Evolutionary conservation across 1,140 invertebrate species (phyloP), one percentile per base, ranked within the genome.

Genomic region (Drosophila rufa): DNA sequence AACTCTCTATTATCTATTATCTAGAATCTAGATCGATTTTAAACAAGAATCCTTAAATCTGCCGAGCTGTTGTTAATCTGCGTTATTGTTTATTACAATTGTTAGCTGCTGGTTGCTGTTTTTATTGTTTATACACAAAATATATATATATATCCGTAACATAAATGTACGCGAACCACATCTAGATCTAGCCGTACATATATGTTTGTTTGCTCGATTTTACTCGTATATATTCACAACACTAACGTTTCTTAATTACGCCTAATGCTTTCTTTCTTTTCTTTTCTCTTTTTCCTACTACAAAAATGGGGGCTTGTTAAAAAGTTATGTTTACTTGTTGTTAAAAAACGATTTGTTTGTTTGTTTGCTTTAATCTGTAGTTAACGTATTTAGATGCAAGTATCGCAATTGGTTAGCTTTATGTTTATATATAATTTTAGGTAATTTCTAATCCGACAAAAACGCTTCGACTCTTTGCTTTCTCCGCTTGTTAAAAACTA

Each of bases 401-500:
- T 50, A 67, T 69, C 58, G 48, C 79, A 76, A 53, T 47, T 53
- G 43, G 64, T 33, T 80, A 43, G 40, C 36, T 75, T 48, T 70
- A 73, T 57, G 47, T 62, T 43, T 79, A 50, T 57, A 36, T 61
- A 59, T 87, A 74, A 64, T 86, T 87, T 80, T 67, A 65, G 45
- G 73, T 79, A 89, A 64, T 90, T 80, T 76, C 69, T 73, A 73
- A 48, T 61, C 76, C 69, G 65, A 79, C 64, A 56, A 80, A 48
- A 57, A 56, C 48, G 70, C 60, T 69, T 74, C 46, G n/a, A 17
- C 38, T 60, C 58, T 33, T 25, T 33, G 43, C 43, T 43, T 71
- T 55, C 53, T 84, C 70, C 57, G 62, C 65, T 82, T 86, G 82
- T 91, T 92, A 82, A 89, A 85, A 91, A 91, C 91, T 92, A 92